Evolutionary conservation across 2,888 invertebrate species (phyloP), one percentile per base, ranked within the genome.

Genomic region (Drosophila parthenogenetica): DNA sequence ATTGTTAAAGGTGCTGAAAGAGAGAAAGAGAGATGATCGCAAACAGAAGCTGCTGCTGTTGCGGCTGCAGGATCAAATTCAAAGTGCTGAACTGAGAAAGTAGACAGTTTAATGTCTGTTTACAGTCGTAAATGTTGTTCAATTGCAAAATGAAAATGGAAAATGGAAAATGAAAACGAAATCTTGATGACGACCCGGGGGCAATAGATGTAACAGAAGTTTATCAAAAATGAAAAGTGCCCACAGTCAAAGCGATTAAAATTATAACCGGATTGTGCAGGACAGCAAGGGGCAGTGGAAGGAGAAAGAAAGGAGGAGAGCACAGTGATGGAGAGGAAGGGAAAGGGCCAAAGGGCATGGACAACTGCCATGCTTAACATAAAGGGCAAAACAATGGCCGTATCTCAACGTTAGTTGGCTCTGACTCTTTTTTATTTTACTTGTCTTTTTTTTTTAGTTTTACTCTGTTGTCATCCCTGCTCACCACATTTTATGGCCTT

Each of bases 71-170:
- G 89, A 84, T 87, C 89, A 79, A 78, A 78, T 89, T 87, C 69
- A 72, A 73, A 84, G 70, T 67, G 69, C 64, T 49, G 59, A 71
- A 83, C 61, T 32, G 70, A 39, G 68, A 54, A 65, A 70, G 67
- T 46, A 60, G 90, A 90, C 90, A 90, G 82, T 90, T 90, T 90
- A 81, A 90, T 85, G 76, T 83, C 73, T 90, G 90, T 90, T 90
- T 90, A 90, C 90, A 87, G 88, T 90, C 91, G 83, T 90, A 90
- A 90, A 90, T 74, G 90, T 77, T 78, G 77, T 89, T 87, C 90
- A 88, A 87, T 88, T 89, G 85, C 87, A 39, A 55, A 25, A 29
- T 37, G 14, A 32, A 32, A 43, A 40, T 35, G 35, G 53, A 29
- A 32, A 35, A 11, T 3, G 19, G 19, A 29, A 45, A 37, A 16